A percentile compares a stretch with the other conserved stretches of the same genome.
Conservation (phyloP, 1,140 invertebrate genomes). For the Halesus radiatus region DNA sequence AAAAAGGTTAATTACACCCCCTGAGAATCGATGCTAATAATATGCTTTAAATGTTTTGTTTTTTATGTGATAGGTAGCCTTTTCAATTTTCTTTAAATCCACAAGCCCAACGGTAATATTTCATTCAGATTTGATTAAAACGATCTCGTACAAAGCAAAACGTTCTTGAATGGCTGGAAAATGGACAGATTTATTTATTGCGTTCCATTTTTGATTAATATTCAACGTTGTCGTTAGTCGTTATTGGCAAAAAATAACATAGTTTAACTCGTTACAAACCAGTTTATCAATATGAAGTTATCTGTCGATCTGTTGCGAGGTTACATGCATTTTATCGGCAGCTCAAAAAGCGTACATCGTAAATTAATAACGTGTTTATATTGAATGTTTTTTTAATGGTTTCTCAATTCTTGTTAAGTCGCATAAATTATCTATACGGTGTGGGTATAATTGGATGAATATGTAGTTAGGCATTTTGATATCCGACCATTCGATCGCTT, state of each 20-base stretch:
- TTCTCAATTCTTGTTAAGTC: not conserved
- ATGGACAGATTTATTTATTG: slow-evolving; percentile 24
- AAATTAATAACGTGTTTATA: slow-evolving; percentile 19
- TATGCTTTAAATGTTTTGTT: too few species aligned
- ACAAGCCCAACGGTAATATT: too few species aligned
- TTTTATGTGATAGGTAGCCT: too few species aligned
- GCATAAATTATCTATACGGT: too few species aligned
- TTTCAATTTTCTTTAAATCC: too few species aligned
- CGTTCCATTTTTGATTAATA: slow-evolving; percentile 28
- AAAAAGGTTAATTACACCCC: too few species aligned
- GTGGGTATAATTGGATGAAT: too few species aligned
- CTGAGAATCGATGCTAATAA: too few species aligned
- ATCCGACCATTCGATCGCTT: too few species aligned
- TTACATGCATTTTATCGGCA: slow-evolving; percentile 20
- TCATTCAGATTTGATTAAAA: too few species aligned
- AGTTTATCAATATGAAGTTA: slow-evolving; percentile 23
- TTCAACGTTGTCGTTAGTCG: slow-evolving; percentile 26
- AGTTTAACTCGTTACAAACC: slow-evolving; percentile 28
- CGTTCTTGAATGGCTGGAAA: not conserved
- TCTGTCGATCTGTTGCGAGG: slow-evolving; percentile 26
- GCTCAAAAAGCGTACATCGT: slow-evolving; percentile 12
- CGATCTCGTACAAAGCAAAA: not conserved
- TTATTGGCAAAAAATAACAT: slow-evolving; percentile 24
- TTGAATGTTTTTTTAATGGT: slow-evolving; percentile 28
- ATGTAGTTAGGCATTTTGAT: too few species aligned